Conservation (phyloP, 2,888 invertebrate genomes). For the Ochropleura plecta region DNA sequence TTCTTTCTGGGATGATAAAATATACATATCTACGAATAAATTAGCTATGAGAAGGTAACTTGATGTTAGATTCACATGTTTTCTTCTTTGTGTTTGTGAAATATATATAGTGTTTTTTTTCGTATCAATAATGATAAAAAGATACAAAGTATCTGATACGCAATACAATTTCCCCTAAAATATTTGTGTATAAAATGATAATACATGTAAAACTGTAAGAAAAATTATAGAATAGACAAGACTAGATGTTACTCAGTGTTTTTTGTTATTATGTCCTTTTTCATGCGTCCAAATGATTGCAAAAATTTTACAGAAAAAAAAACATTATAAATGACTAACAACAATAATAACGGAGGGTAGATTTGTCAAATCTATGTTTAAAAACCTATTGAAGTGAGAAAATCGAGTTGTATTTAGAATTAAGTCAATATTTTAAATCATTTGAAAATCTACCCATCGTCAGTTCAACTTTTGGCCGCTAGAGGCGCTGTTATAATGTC, state of each 20-base stretch:
- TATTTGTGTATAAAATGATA: conserved; percentile 64
- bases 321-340: background rate
- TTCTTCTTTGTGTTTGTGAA: background rate
- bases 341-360: conserved; percentile 9
- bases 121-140: conserved; percentile 14
- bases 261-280: conserved; percentile 74
- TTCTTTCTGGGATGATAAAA: conserved; percentile 36
- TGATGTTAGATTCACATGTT: conserved; percentile 6
- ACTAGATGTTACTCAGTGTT: conserved; percentile 72
- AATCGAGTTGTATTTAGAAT: conserved; percentile 44
- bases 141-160: conserved; percentile 55
- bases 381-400: conserved; percentile 48
- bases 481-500: background rate
- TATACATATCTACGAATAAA: conserved; percentile 53
- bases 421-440: conserved; percentile 39
- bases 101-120: conserved; percentile 3
- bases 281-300: conserved; percentile 64
- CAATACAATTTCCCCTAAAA: conserved; percentile 47
- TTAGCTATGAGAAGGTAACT: conserved; percentile 42
- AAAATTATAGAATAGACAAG: conserved; percentile 77
- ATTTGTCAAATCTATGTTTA: conserved; percentile 15
- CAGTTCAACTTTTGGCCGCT: background rate
- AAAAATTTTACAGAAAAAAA: conserved; percentile 5
- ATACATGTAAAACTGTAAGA: conserved; percentile 78
- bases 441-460: conserved; percentile 26